Evolutionary conservation across 2,113 vertebrate genomes (phyloP).

Genomic region (Siphamia tubifer): DNA sequence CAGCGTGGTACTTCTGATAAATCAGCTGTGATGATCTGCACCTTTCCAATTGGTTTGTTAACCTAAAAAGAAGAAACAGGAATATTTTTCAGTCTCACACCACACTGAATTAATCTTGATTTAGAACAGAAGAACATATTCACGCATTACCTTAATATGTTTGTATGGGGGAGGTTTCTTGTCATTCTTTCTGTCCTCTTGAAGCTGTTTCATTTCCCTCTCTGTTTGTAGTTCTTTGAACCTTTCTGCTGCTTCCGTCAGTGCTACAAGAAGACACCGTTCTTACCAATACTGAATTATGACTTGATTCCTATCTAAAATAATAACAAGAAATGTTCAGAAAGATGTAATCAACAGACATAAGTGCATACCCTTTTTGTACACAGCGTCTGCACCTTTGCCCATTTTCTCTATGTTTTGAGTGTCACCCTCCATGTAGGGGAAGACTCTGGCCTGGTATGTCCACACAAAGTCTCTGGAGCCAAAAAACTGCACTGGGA

Average conservation of each 20-base stretch:
- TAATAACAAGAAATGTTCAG: neutral
- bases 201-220: constrained; percentile 93
- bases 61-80: constrained; percentile 75
- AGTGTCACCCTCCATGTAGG: constrained; percentile 98
- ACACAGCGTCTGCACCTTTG: constrained; percentile 93
- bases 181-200: constrained; percentile 96
- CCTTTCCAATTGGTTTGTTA: constrained; percentile 92
- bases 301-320: neutral
- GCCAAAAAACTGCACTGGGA: constrained; percentile 97
- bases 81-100: neutral
- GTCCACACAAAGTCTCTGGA: constrained; percentile 99
- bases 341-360: neutral
- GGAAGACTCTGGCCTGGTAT: constrained; percentile 96
- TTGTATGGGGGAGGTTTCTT: constrained; percentile 97
- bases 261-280: constrained; percentile 76
- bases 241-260: constrained; percentile 91
- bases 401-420: constrained; percentile 98
- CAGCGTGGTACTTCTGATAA: constrained; percentile 94
- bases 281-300: neutral
- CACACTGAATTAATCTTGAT: neutral
- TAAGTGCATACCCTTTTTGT: constrained; percentile 88
- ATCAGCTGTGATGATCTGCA: constrained; percentile 96
- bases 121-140: neutral
- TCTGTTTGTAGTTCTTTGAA: constrained; percentile 94
- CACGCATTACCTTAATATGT: constrained; percentile 88